Evolutionary conservation across 2,113 vertebrate species (phyloP), one percentile per base, ranked within the genome.

Genomic region (Octodon degus): DNA sequence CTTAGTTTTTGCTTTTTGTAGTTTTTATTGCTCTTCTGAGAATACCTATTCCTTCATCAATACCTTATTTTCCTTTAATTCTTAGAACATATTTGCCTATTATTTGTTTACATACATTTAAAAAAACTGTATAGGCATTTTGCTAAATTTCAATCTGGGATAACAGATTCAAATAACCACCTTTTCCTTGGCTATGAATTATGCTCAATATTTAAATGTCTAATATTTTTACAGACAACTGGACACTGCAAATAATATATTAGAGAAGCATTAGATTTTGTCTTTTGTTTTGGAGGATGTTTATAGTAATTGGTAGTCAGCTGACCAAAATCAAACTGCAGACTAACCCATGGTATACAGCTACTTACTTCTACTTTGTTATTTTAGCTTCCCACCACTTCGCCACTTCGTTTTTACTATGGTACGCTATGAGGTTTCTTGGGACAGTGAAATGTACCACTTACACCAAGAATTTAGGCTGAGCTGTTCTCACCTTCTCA

Each of bases 171-270:
- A 85, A 94, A 4, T 58, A 20, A 91, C 14, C 60, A 22, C 37
- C 7, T 65, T 93, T 89, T 79, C 88, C 32, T 43, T 74, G 55
- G 43, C 20, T 65, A 84, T 74, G 30, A 7, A 58, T 94, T 40
- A 89, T 6, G 74, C 19, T 74, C 58, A 40, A 50, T 86, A 37
- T 60, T 79, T 89, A 50, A 93, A 80, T 87, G 43, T 40, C 47
- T 77, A 80, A 27, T 91, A 63, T 65, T 88, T 88, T 80, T 93
- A 22, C 50, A 62, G 55, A 74, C 84, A 88, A 95, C 37, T 53
- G 25, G 43, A 72, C 0, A 85, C 17, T 84, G 11, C 53, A 72
- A 34, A 65, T 72, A 87, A 79, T 22, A 58, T 17, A 22, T 50
- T 30, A 77, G 0, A 40, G 14, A 91, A 72, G 72, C 5, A 84